These are phyloP conservation scores for Dryobates pubescens DNA, from an alignment of 2,797 vertebrate genomes.

Conservation along the genomic window DNA sequence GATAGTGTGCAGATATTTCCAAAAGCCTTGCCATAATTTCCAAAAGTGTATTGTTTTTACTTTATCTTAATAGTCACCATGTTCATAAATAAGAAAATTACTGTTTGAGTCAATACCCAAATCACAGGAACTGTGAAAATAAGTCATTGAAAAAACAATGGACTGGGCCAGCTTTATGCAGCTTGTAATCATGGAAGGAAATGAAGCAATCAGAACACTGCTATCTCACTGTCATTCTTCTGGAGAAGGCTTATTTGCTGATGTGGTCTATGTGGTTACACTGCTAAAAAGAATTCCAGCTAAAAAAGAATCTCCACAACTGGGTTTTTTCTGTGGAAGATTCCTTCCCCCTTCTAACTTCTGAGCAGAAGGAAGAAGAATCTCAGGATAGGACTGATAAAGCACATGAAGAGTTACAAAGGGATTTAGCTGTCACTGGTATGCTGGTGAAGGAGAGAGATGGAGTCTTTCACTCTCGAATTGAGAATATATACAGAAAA, in stretches of 20 bases:
- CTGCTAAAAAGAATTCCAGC: background rate
- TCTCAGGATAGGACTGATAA: background rate
- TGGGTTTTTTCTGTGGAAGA: background rate
- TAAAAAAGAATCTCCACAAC: background rate
- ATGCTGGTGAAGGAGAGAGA: background rate
- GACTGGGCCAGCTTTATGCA: background rate
- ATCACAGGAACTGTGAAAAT: background rate
- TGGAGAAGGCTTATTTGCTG: background rate
- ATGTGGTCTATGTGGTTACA: background rate
- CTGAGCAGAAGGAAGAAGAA: background rate
- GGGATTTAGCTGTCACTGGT: background rate
- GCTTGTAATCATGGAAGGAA: background rate
- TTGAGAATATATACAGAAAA: background rate
- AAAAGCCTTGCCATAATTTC: conserved; percentile 5
- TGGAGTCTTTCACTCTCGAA: background rate
- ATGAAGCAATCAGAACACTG: background rate
- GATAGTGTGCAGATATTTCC: background rate
- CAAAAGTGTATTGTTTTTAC: background rate
- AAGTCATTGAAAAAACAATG: conserved; percentile 27
- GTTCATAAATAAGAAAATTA: conserved; percentile 49
- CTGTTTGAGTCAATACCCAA: conserved; percentile 1
- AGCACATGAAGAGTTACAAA: background rate
- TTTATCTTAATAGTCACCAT: conserved; percentile 31
- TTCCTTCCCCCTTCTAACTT: background rate
- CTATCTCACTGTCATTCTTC: background rate